These are phyloP conservation scores for Aspidapion aeneum DNA, from an alignment of 2,888 invertebrate genomes.

Conservation along the genomic window DNA sequence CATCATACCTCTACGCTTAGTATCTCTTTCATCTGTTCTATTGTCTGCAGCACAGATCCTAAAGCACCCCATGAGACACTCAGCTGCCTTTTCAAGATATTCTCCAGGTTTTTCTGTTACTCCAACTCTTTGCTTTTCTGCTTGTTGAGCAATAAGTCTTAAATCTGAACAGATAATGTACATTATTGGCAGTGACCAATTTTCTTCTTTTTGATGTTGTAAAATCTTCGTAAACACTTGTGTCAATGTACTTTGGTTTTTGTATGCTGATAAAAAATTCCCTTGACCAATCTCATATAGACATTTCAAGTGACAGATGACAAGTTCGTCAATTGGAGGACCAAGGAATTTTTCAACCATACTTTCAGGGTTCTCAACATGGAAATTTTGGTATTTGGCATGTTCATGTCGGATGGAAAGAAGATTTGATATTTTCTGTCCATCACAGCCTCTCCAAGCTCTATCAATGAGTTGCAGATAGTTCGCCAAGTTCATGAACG, in stretches of 20 bases:
- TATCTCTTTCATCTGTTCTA: slow-evolving; percentile 83
- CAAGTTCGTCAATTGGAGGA: slow-evolving; percentile 72
- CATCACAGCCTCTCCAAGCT: slow-evolving; percentile 61
- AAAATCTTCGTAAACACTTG: slow-evolving; percentile 78
- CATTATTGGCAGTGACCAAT: slow-evolving; percentile 96
- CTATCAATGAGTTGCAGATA: slow-evolving; percentile 54
- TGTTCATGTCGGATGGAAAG: slow-evolving; percentile 70
- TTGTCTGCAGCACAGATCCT: slow-evolving; percentile 94
- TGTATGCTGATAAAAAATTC: slow-evolving; percentile 68
- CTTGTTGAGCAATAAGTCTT: slow-evolving; percentile 70
- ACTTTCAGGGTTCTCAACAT: slow-evolving; percentile 66
- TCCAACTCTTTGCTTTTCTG: slow-evolving; percentile 58
- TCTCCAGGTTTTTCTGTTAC: slow-evolving; percentile 56
- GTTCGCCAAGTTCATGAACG: slow-evolving; percentile 45
- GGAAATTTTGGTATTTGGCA: slow-evolving; percentile 64
- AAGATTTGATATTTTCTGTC: slow-evolving; percentile 56
- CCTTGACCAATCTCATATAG: slow-evolving; percentile 51
- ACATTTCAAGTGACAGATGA: slow-evolving; percentile 70
- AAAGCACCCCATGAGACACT: slow-evolving; percentile 89
- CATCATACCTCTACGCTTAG: slow-evolving; percentile 95
- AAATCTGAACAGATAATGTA: slow-evolving; percentile 87
- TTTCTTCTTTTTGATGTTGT: slow-evolving; percentile 87
- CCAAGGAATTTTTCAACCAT: slow-evolving; percentile 67
- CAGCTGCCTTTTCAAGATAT: slow-evolving; percentile 89
- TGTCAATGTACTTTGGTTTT: slow-evolving; percentile 72